phyloP scores from a whole-genome alignment of 2,888 invertebrate genomes.

The Drosophila phalerata region DNA sequence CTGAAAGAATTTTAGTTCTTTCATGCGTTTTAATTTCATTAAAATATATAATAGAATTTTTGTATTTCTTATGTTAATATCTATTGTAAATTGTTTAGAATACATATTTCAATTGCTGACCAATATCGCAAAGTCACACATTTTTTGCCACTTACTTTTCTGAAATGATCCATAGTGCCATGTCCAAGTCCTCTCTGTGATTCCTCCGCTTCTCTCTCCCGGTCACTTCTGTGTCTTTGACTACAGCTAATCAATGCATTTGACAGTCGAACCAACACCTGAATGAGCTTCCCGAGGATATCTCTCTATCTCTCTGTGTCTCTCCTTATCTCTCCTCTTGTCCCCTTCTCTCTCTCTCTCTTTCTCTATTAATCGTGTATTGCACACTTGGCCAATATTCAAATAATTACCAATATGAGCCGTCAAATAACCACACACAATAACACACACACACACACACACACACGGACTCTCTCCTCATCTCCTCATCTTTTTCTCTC shows the following conservation, averaged over 20 bases:
- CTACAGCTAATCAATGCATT: conserved; percentile 60
- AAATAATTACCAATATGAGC: conserved; percentile 77
- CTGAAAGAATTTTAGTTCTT: too few species aligned
- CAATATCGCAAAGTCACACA: too few species aligned
- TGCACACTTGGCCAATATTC: conserved; percentile 51
- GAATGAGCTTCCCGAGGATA: conserved; percentile 9
- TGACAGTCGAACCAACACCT: conserved; percentile 38
- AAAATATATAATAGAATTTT: too few species aligned
- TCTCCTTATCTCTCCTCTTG: neutral
- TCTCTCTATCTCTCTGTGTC: neutral
- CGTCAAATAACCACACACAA: conserved; percentile 59
- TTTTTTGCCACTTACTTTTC: too few species aligned
- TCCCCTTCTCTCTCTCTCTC: neutral
- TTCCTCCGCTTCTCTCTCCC: neutral
- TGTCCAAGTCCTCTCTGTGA: neutral
- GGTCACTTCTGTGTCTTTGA: neutral
- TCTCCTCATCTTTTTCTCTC: neutral
- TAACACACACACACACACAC: conserved; percentile 35
- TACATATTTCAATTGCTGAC: too few species aligned
- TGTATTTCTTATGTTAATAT: too few species aligned
- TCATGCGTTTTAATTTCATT: too few species aligned
- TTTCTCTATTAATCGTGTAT: neutral
- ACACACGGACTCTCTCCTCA: conserved; percentile 16
- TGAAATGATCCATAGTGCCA: too few species aligned
- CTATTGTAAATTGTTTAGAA: too few species aligned